phyloP scores from a whole-genome alignment of 2,113 vertebrate genomes.

The Cyanoderma ruficeps region DNA sequence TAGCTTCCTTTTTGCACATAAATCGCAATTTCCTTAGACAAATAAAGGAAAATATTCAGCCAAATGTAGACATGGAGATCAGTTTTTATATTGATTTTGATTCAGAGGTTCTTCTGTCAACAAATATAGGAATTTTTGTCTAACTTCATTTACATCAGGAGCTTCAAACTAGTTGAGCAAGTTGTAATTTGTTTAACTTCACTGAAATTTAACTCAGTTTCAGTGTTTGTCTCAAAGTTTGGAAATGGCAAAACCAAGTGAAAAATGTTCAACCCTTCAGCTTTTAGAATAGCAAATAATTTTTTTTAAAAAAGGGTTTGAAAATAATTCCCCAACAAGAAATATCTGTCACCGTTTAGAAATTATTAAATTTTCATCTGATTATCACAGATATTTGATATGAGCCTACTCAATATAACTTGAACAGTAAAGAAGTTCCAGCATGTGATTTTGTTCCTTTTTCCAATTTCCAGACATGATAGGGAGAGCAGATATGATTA shows the following conservation, averaged over 20 bases:
- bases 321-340: not conserved
- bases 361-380: not conserved
- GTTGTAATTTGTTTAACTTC: not conserved
- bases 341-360: not conserved
- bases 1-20: not conserved
- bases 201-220: not conserved
- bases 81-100: not conserved
- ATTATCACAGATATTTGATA: not conserved
- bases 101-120: not conserved
- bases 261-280: not conserved
- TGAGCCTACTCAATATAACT: not conserved
- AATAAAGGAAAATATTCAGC: not conserved
- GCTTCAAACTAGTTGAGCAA: not conserved
- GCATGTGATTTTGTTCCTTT: not conserved
- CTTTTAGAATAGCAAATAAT: not conserved
- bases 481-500: slow-evolving; percentile 6
- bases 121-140: not conserved
- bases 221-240: not conserved
- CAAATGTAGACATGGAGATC: not conserved
- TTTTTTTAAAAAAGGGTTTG: not conserved
- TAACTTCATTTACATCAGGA: not conserved
- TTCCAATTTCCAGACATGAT: not conserved
- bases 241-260: not conserved
- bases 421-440: not conserved
- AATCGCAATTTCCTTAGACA: not conserved